Base-by-base conservation (phyloP, 2,797 vertebrate genomes). In the Pelochelys cantorii region DNA sequence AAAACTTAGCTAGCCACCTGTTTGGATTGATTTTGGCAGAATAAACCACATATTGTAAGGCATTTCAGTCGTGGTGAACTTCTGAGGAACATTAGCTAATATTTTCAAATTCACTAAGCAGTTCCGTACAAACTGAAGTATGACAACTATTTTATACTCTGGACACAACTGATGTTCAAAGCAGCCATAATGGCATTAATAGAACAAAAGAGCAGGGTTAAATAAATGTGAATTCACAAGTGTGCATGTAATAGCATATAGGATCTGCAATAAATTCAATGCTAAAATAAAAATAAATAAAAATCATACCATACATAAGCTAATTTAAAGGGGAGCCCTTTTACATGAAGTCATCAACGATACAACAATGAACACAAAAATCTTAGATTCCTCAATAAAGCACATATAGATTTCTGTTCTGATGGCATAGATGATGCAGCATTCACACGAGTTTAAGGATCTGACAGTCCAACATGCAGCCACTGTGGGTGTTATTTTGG, bases 381-480 rank as follows among this genome's bases (percentile, higher is more conserved):
- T 88, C 85, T 91, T 55, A n/a, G 57, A 83, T 96, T 97, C 91
- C 90, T 96, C 97, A 90, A 2, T 23, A 95, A 94, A 98, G 97
- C 97, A 97, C 60, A 10, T 56, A 96, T 74, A 97, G 94, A 93
- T 93, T 91, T 96, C 92, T 84, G 95, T 97, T 97, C 71, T n/a
- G 96, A 96, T 96, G 97, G 97, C 83, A 93, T 87, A 90, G 97
- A 97, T 97, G 93, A 97, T 98, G 98, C 98, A 97, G 98, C 97
- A 97, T 98, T 98, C 97, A 97, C 97, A 98, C 97, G 95, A 71
- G 77, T 96, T 93, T 97, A 96, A 97, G 96, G 97, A 95, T 97
- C 98, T 96, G 93, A 98, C 98, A 98, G 98, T 98, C 97, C 96
- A 88, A 98, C 98, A 98, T 98, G 97, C 98, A 98, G 97, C 97